Evolutionary conservation across 2,797 vertebrate species (phyloP), one percentile per base, ranked within the genome.

Genomic region (Coccyzus lansbergi): DNA sequence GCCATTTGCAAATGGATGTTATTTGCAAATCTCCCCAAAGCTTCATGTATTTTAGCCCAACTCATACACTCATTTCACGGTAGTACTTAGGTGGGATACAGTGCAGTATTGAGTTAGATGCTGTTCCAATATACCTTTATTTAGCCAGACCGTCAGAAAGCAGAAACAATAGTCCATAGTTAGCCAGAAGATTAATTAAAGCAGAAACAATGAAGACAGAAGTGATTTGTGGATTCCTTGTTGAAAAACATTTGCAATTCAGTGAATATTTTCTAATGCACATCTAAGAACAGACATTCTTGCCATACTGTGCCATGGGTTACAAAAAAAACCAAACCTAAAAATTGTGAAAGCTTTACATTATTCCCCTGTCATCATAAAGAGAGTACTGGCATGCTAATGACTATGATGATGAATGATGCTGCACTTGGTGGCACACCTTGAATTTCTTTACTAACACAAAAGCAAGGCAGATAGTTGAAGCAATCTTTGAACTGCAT

Each of bases 21-120:
- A 92, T 77, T 86, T 93, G 68, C 78, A 96, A 80, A 94, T 89
- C 29, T 87, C 19, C 60, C 62, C 18, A 93, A 94, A 93, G 49
- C 58, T 79, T 84, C 49, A 15, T 19, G 59, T 89, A 42, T 90
- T 93, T 84, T 88, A 92, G 49, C 56, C 62, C 24, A 72, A 38
- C 9, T 36, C 58, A 71, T 26, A 51, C 13, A 48, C 72, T 80
- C n/a, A 80, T 64, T 83, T 94, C 52, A 33, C 29, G 51, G 0
- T 42, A 48, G 22, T 7, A 12, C 85, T 88, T 76, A 72, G 62
- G 80, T 58, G 62, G 29, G 31, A 72, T 82, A 42, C 22, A 51
- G 34, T 51, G 79, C 64, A 38, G 60, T 60, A 70, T 6, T 82
- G 83, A 71, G 56, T 12, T 70, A 70, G 56, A 62, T 87, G 53